These are phyloP conservation scores for Uropsilus gracilis DNA, from an alignment of 2,113 vertebrate genomes.

Conservation along the genomic window DNA sequence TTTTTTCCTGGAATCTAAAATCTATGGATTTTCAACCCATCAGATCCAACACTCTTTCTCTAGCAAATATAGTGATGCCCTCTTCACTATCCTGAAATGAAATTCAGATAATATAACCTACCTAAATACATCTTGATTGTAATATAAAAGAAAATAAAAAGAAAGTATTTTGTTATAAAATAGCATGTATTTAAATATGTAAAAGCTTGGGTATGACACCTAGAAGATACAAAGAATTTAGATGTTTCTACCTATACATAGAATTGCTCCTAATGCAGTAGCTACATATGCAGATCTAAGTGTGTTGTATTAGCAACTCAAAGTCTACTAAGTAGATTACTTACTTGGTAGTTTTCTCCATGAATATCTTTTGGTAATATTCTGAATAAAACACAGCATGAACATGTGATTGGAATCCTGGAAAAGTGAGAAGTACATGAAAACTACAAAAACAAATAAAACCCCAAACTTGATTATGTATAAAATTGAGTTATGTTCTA, in stretches of 20 bases:
- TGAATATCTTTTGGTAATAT: not conserved
- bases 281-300: not conserved
- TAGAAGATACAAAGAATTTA: not conserved
- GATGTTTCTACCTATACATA: not conserved
- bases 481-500: conserved; percentile 1
- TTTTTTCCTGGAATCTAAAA: not conserved
- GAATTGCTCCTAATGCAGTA: not conserved
- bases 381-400: conserved; percentile 4
- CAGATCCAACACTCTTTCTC: not conserved
- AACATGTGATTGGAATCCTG: not conserved
- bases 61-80: conserved; percentile 1
- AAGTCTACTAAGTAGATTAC: not conserved
- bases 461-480: not conserved
- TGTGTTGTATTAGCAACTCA: not conserved
- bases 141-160: conserved; percentile 8
- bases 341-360: not conserved
- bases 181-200: not conserved
- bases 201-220: not conserved
- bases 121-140: conserved; percentile 6
- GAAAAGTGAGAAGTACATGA: not conserved
- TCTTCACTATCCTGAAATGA: conserved; percentile 14
- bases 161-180: conserved; percentile 2
- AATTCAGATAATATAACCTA: not conserved
- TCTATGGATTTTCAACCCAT: not conserved
- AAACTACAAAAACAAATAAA: not conserved